A percentile compares a stretch with the other conserved stretches of the same genome.
Conservation (phyloP, 2,888 invertebrate species). For the Aleiodes leptofemur region DNA sequence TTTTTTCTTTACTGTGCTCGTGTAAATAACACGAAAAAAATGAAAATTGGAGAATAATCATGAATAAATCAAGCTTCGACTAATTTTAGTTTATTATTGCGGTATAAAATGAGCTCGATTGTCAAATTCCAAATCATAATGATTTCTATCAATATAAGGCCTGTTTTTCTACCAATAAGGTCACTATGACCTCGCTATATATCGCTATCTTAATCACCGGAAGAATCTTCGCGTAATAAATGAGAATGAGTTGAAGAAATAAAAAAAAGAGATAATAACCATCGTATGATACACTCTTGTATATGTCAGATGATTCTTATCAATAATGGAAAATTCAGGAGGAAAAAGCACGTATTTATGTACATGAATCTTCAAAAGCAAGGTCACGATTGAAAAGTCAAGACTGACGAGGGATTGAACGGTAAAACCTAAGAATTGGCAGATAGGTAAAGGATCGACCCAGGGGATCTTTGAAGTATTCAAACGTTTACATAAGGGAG, state of each 20-base stretch:
- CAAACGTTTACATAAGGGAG: neutral
- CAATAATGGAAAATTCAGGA: constrained; percentile 13
- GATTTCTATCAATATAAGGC: constrained; percentile 8
- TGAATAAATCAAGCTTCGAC: neutral
- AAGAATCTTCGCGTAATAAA: constrained; percentile 1
- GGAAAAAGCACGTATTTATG: neutral
- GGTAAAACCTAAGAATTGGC: constrained; percentile 38
- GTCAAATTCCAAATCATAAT: neutral
- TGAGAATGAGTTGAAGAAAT: neutral
- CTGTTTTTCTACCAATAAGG: neutral
- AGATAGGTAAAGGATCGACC: constrained; percentile 28
- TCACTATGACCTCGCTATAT: neutral
- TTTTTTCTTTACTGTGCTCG: neutral
- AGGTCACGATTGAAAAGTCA: constrained; percentile 16
- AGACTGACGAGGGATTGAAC: constrained; percentile 26
- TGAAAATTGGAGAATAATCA: neutral
- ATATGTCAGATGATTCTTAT: constrained; percentile 7
- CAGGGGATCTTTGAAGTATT: constrained; percentile 24
- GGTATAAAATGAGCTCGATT: neutral
- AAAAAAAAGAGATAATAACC: constrained; percentile 20
- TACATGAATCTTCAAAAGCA: neutral
- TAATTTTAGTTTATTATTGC: neutral
- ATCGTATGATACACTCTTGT: neutral
- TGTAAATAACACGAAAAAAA: constrained; percentile 14
- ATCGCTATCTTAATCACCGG: constrained; percentile 10